Evolutionary conservation across 2,888 invertebrate species (phyloP), one percentile per base, ranked within the genome.

Genomic region (Oscheius onirici): DNA sequence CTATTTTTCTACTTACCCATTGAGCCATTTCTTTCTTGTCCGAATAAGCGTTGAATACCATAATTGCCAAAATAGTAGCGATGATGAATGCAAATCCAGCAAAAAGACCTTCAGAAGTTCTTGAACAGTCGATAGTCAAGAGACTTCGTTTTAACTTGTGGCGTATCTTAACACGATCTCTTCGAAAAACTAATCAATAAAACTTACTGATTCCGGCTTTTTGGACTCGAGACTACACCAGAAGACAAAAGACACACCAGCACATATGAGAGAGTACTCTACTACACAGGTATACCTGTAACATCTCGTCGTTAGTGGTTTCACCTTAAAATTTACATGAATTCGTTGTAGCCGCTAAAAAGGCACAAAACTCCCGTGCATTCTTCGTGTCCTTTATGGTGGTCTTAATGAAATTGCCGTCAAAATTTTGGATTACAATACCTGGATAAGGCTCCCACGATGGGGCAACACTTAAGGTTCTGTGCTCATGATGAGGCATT

Each of bases 241-340:
- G 52, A 82, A 82, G 1, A 82, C 82, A 46, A 80, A 82, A 0
- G 82, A 72, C 6, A 82, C 76, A 66, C 82, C 82, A 43, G 80
- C 82, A 69, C 82, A 82, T 15, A 82, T 80, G 13, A 82, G 69
- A 1, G 79, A 80, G 34, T 82, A 82, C 52, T 82, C 82, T 1
- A 82, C 82, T 1, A 82, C 82, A 49, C 82, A 82, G 11, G 82
- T 82, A 72, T 80, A 82, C 78, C 78, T 78, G 26, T 44, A 69
- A 3, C 17, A 43, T 15, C 15, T 17, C 34, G 5, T 60, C 11
- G 10, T 46, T 46, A n/a, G 11, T 20, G 43, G 1, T 22, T 8
- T 43, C 13, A 40, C 34, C 28, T 34, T 28, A n/a, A 0, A 28
- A 66, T 70, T 71, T 46, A 78, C 82, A 82, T 82, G 49, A 82